Base-by-base conservation (phyloP, 1,140 invertebrate species). In the Trachymyrmex septentrionalis region DNA sequence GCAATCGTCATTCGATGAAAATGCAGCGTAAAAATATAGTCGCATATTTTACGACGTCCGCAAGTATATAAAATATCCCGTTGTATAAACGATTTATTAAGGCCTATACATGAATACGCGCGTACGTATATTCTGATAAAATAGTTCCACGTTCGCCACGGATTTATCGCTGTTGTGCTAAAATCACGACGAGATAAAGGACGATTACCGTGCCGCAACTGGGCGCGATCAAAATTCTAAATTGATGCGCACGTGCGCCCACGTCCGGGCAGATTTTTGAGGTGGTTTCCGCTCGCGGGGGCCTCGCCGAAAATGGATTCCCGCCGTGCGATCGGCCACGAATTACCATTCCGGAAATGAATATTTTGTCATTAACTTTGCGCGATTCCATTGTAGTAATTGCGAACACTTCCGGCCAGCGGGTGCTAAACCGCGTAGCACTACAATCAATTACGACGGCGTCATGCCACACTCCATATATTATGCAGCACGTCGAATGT, bases 281-380 rank as follows among this genome's bases (percentile, higher is more conserved):
- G n/a, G 12, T 61, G 80, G 69, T 59, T 73, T 84, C 80, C 69
- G 55, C 1, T 14, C 14, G 73, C 55, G 34, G 59, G 59, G 24
- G 27, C 24, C 53, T 21, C 12, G 16, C 27, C 19, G 19, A 72
- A 50, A 81, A 81, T 59, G 86, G 38, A 84, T 82, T 75, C 57
- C 7, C 44, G 63, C 7, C 9, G 82, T 4, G 69, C 57, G 48
- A 48, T 61, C 57, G 59, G 44, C 67, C 27, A 57, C 73, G 87
- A 89, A 89, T 92, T 88, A 85, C 90, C 85, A 88, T 87, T 85
- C 86, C 81, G 91, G 90, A 93, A 93, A 94, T 94, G 93, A 94
- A 94, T 94, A 94, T 94, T 94, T 94, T 92, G 92, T 91, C 92
- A 93, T 94, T 93, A 93, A 94, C 93, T 94, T 94, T 93, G 90